These are phyloP conservation scores for Thamnophis sirtalis DNA, from an alignment of 2,113 vertebrate species.

Conservation along the genomic window DNA sequence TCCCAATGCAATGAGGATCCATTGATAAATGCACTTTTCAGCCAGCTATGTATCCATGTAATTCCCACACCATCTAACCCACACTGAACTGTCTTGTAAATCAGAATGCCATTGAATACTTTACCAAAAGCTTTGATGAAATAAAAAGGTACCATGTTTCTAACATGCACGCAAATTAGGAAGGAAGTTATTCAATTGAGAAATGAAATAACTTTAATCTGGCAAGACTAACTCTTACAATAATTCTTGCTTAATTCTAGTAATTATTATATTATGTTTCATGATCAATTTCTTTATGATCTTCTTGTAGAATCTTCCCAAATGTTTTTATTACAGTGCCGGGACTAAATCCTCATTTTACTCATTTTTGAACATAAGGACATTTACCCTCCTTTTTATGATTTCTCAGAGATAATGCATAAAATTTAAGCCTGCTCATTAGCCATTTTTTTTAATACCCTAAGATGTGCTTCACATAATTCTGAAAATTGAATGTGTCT, in stretches of 20 bases:
- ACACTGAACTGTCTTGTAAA: background rate
- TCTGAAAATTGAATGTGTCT: background rate
- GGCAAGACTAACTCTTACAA: background rate
- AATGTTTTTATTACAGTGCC: background rate
- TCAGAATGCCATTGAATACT: background rate
- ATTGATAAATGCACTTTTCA: background rate
- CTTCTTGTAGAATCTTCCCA: background rate
- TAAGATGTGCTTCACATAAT: background rate
- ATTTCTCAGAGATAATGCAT: background rate
- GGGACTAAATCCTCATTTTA: background rate
- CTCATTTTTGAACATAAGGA: background rate
- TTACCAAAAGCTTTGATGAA: background rate
- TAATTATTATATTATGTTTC: background rate
- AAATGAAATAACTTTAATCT: background rate
- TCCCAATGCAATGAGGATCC: background rate
- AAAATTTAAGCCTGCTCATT: background rate
- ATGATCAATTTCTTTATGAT: background rate
- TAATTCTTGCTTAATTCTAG: background rate
- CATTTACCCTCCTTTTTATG: background rate
- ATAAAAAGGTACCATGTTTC: background rate
- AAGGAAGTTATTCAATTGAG: background rate
- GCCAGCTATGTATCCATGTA: background rate
- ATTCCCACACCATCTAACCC: background rate
- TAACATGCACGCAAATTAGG: background rate
- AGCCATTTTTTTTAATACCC: background rate